phyloP scores from a whole-genome alignment of 2,797 vertebrate genomes.

The Sebastes umbrosus region DNA sequence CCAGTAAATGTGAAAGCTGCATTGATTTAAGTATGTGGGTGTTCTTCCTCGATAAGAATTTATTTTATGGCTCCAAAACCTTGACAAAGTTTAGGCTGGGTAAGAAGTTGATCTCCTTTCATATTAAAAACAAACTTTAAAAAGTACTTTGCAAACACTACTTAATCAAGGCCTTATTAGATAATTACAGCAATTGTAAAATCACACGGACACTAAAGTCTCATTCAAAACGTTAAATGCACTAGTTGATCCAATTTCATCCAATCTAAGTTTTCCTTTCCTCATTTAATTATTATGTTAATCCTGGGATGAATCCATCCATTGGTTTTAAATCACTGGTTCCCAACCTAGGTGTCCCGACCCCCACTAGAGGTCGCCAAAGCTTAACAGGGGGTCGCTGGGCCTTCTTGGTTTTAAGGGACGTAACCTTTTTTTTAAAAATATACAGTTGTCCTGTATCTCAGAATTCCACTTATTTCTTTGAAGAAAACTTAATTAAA shows the following conservation, averaged over 20 bases:
- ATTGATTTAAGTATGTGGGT: neutral
- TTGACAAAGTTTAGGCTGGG: neutral
- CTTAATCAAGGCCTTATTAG: neutral
- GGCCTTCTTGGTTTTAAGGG: too few species aligned
- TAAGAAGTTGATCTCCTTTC: neutral
- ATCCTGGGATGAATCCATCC: neutral
- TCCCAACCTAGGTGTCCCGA: too few species aligned
- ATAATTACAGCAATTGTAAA: neutral
- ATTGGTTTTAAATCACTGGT: neutral
- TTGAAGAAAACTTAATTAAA: too few species aligned
- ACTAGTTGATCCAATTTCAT: neutral
- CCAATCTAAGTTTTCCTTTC: neutral
- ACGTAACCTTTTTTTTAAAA: rapidly evolving
- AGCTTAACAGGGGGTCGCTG: too few species aligned
- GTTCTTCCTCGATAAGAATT: neutral
- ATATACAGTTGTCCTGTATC: too few species aligned
- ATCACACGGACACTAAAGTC: neutral
- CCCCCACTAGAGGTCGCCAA: too few species aligned
- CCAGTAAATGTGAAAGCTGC: neutral
- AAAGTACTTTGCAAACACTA: neutral
- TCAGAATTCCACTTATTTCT: too few species aligned
- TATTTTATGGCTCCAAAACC: neutral
- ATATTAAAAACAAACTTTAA: conserved; percentile 9
- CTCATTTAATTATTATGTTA: neutral
- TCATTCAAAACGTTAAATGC: neutral